phyloP scores from a whole-genome alignment of 2,888 invertebrate genomes.

The Caenorhabditis wallacei region DNA sequence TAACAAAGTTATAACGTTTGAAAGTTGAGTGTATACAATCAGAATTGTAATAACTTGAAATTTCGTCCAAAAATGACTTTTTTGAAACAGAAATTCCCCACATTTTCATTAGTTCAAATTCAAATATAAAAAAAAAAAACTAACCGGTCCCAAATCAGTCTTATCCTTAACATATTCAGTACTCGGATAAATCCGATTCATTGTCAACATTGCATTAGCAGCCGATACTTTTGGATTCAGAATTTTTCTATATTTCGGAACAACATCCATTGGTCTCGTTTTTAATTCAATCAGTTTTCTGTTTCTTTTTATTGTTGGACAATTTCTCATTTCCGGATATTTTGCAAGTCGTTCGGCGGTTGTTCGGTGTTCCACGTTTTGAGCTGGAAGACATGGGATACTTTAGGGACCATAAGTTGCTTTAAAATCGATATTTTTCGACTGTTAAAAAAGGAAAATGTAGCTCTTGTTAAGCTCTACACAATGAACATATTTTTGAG shows the following conservation, averaged over 20 bases:
- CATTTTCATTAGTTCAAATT: not conserved
- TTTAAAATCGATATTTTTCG: too few species aligned
- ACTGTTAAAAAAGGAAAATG: too few species aligned
- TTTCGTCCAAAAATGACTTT: too few species aligned
- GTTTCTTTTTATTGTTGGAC: not conserved
- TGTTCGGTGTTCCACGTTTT: not conserved
- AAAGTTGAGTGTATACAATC: too few species aligned
- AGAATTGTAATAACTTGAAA: too few species aligned
- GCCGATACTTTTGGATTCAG: not conserved
- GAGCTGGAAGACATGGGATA: too few species aligned
- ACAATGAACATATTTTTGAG: too few species aligned
- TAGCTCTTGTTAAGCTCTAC: too few species aligned
- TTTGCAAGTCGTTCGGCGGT: not conserved
- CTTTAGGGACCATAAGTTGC: too few species aligned
- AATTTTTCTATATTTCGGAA: not conserved
- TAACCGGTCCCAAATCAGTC: not conserved
- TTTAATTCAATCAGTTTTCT: not conserved
- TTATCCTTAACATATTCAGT: not conserved
- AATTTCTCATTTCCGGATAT: not conserved
- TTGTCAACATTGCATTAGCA: not conserved
- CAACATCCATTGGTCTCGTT: not conserved
- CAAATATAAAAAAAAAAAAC: too few species aligned
- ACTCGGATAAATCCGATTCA: not conserved
- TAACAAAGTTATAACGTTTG: too few species aligned
- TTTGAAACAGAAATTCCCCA: too few species aligned